These are phyloP conservation scores for Okamejei kenojei DNA, from an alignment of 2,797 vertebrate genomes.

Conservation along the genomic window DNA sequence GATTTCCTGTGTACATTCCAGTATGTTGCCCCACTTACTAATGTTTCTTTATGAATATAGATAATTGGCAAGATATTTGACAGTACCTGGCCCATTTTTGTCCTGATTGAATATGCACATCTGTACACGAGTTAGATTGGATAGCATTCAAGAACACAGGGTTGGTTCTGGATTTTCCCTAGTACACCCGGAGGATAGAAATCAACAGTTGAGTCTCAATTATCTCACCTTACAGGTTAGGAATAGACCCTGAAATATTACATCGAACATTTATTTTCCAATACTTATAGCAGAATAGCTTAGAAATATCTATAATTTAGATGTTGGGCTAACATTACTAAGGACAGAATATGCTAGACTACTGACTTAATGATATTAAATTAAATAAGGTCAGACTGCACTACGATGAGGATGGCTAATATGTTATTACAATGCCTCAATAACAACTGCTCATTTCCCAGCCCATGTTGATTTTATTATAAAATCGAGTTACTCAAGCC, in stretches of 20 bases:
- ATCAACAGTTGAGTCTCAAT: background rate
- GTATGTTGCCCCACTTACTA: background rate
- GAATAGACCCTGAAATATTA: background rate
- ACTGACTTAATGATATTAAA: background rate
- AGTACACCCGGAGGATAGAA: background rate
- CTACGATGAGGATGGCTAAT: no score
- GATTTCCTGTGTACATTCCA: background rate
- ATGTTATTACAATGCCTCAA: background rate
- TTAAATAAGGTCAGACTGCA: background rate
- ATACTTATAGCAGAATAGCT: background rate
- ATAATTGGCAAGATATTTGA: background rate
- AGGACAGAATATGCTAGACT: background rate
- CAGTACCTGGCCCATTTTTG: background rate
- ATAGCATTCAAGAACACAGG: background rate
- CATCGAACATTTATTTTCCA: background rate
- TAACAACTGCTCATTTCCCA: background rate
- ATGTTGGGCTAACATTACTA: background rate
- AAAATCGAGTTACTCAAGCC: background rate
- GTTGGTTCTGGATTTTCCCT: background rate
- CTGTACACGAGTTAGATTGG: background rate
- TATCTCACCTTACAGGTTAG: background rate
- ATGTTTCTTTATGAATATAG: background rate
- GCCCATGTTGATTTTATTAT: background rate
- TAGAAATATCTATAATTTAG: background rate
- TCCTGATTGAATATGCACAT: background rate